These are phyloP conservation scores for Stramonita haemastoma DNA, from an alignment of 2,888 invertebrate species.

Conservation along the genomic window DNA sequence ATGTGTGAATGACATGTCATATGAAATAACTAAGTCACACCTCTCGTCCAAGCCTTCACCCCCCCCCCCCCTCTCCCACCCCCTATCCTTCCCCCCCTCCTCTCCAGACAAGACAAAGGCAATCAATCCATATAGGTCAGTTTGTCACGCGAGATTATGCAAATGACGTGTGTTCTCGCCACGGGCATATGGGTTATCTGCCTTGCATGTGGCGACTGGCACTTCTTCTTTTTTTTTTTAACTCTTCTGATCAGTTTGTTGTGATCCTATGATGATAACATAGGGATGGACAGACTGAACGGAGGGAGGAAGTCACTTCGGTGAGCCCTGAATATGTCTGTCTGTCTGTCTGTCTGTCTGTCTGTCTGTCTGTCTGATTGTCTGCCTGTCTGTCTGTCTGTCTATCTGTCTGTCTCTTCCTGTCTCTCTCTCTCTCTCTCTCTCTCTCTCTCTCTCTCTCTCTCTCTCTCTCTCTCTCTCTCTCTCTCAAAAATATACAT, in stretches of 20 bases:
- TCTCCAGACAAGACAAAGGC: not conserved
- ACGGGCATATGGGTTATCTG: constrained; percentile 1
- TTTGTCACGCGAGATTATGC: constrained; percentile 28
- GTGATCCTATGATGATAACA: no score
- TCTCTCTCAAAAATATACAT: no score
- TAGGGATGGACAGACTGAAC: no score
- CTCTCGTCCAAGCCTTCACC: not conserved
- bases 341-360: not conserved
- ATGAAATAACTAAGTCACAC: not conserved
- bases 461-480: not conserved
- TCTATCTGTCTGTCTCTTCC: not conserved
- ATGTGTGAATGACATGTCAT: no score
- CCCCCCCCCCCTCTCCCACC: no score
- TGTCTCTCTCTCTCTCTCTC: not conserved
- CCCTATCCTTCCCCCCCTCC: not conserved
- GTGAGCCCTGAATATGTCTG: not conserved
- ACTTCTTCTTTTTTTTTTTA: not conserved
- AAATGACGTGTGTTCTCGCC: not conserved
- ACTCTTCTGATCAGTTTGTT: no score
- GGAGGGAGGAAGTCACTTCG: no score
- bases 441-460: not conserved
- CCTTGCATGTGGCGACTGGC: not conserved
- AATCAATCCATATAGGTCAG: constrained; percentile 20
- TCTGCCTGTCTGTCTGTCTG: not conserved
- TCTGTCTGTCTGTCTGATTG: not conserved